Evolutionary conservation across 2,888 invertebrate species (phyloP).

Genomic region (Masnerella sp.): DNA sequence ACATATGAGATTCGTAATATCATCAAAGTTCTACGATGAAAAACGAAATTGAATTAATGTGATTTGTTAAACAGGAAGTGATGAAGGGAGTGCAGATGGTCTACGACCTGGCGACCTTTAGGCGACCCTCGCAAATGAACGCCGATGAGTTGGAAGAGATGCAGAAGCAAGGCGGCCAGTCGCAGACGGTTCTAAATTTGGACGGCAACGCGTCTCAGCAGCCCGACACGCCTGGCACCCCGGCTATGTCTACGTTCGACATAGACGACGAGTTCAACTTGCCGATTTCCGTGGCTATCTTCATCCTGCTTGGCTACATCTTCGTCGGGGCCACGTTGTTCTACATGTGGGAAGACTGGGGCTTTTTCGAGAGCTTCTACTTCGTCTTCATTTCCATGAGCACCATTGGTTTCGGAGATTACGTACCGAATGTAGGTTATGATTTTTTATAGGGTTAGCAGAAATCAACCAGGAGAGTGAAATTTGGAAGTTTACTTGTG

Average conservation of each 20-base stretch:
- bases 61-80: conserved; percentile 82
- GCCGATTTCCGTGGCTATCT: conserved; percentile 92
- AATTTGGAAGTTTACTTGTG: too few relatives aligned
- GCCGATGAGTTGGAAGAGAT: conserved; percentile 80
- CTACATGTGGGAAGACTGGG: conserved; percentile 89
- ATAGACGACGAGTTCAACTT: conserved; percentile 96
- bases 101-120: conserved; percentile 87
- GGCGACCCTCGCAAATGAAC: conserved; percentile 84
- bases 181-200: conserved; percentile 69
- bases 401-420: conserved; percentile 97
- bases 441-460: background rate
- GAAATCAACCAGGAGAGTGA: too few relatives aligned
- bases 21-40: background rate
- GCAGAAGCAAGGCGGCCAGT: conserved; percentile 68
- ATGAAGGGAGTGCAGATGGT: conserved; percentile 90
- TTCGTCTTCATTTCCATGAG: conserved; percentile 98
- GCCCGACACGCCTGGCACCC: conserved; percentile 84
- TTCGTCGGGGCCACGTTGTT: conserved; percentile 91
- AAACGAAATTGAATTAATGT: background rate
- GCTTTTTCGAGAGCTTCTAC: conserved; percentile 95
- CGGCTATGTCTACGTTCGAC: conserved; percentile 87
- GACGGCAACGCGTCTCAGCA: conserved; percentile 78
- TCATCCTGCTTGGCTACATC: conserved; percentile 91
- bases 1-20: too few relatives aligned
- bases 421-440: conserved; percentile 84